phyloP scores from a whole-genome alignment of 2,888 invertebrate genomes.

The Electrophaes corylata region DNA sequence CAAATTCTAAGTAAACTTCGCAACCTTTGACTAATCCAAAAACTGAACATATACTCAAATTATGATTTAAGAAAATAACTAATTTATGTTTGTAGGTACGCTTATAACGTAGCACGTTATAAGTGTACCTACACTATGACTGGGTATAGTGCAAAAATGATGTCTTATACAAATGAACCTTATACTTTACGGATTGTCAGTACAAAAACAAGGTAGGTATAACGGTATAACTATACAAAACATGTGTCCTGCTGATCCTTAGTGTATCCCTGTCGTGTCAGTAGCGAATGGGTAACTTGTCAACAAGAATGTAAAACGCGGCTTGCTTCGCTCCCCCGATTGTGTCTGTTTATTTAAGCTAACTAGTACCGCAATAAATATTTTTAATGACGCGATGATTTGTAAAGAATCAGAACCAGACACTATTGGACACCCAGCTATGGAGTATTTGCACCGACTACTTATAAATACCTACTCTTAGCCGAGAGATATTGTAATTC shows the following conservation, averaged over 20 bases:
- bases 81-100: too few relatives aligned
- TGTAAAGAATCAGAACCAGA: conserved; percentile 48
- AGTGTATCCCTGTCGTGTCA: conserved; percentile 56
- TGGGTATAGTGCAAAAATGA: too few relatives aligned
- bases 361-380: conserved; percentile 75
- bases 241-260: not conserved
- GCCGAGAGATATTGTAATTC: too few relatives aligned
- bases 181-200: not conserved
- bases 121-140: too few relatives aligned
- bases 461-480: too few relatives aligned
- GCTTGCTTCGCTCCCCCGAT: conserved; percentile 64
- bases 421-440: conserved; percentile 1
- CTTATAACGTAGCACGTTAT: too few relatives aligned
- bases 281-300: conserved; percentile 74
- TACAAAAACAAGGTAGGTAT: not conserved
- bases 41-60: too few relatives aligned
- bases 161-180: too few relatives aligned
- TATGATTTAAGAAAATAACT: too few relatives aligned
- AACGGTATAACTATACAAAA: too few relatives aligned
- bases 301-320: conserved; percentile 80
- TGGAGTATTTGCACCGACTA: not conserved
- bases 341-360: conserved; percentile 75
- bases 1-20: too few relatives aligned
- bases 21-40: too few relatives aligned
- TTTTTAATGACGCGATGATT: conserved; percentile 73